Evolutionary conservation across 2,888 invertebrate genomes (phyloP), one percentile per base, ranked within the genome.

Genomic region (Ptychoptera albimana): DNA sequence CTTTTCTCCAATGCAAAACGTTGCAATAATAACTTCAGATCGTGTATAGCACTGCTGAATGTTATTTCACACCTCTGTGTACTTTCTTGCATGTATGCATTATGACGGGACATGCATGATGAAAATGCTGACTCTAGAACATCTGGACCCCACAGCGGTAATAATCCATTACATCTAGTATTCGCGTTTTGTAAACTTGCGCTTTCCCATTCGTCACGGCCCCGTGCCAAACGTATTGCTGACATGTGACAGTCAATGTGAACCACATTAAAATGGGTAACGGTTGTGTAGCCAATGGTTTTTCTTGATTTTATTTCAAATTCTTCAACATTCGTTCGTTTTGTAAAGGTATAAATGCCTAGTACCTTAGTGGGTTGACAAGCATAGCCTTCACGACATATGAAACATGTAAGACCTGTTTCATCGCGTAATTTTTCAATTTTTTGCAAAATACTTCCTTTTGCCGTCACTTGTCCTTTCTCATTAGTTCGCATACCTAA

Each of bases 221-320:
- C 62, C 14, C 79, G 66, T 0, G 78, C 76, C 52, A 75, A 64
- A 45, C 91, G 73, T 41, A 97, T 94, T 23, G 97, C 97, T 1
- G 89, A 87, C 74, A 92, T 89, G 66, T 98, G 97, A 59, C 97
- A 98, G 64, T 97, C 97, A 4, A 96, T 84, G 64, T 98, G 97
- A 23, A 97, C 93, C 34, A 96, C 84, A 69, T 97, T 97, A 70
- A 97, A 97, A 69, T 97, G 96, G 11, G 93, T 92, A 32, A 97
- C 96, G 0, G 96, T 96, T 42, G 85, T 84, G 66, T 93, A 94
- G 44, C 83, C 84, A 30, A 84, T 73, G 14, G 86, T 84, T 67
- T 92, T 92, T 50, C 92, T 72, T 35, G 85, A 77, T 58, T 92
- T 91, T 50, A 79, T 74, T 64, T 96, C 96, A 61, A 76, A 86